Evolutionary conservation across 2,888 invertebrate species (phyloP).

Genomic region (Philereme vetulata): DNA sequence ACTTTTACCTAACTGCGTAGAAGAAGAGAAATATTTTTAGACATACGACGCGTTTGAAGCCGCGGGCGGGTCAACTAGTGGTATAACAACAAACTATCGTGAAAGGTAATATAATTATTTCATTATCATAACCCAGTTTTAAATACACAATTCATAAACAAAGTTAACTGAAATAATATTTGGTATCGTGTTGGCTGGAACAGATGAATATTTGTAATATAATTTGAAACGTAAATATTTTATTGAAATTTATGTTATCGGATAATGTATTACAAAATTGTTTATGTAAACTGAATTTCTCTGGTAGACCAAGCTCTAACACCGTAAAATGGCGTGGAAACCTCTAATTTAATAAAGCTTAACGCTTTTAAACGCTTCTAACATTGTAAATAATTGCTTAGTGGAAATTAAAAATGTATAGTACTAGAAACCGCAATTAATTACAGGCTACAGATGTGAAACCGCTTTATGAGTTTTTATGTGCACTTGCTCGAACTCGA

Average conservation of each 20-base stretch:
- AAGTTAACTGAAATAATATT: no score
- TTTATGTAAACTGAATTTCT: no score
- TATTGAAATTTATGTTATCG: background rate
- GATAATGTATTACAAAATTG: background rate
- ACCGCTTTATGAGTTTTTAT: background rate
- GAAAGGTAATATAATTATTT: no score
- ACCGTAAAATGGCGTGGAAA: slow-evolving; percentile 3
- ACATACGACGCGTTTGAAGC: no score
- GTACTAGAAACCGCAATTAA: slow-evolving; percentile 19
- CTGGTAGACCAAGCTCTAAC: background rate
- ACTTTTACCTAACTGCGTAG: no score
- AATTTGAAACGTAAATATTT: background rate
- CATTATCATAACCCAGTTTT: no score
- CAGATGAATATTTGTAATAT: background rate
- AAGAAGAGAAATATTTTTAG: no score
- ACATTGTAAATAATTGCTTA: slow-evolving; percentile 7
- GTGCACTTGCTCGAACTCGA: background rate
- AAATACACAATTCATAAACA: no score
- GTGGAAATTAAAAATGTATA: slow-evolving; percentile 33
- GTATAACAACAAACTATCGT: no score
- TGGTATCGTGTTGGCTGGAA: background rate
- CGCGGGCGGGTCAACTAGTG: no score
- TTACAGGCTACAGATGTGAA: slow-evolving; percentile 5
- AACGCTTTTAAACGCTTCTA: slow-evolving; percentile 7
- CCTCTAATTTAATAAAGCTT: slow-evolving; percentile 2